phyloP scores from a whole-genome alignment of 2,888 invertebrate genomes.

The Amphipoea lucens region DNA sequence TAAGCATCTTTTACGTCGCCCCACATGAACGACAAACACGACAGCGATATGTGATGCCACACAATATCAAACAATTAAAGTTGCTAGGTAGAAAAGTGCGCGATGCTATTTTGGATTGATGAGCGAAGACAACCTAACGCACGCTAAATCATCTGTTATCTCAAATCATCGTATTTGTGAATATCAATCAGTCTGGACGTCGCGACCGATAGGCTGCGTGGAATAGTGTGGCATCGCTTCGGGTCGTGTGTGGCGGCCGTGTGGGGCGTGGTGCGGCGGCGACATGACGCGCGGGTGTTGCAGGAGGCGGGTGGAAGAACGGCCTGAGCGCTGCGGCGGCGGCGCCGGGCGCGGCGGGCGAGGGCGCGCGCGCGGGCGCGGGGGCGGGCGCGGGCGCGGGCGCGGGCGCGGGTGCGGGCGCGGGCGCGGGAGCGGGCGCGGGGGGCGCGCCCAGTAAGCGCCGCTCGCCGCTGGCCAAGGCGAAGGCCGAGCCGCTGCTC shows the following conservation, averaged over 20 bases:
- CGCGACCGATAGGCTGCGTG: background rate
- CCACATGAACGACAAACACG: constrained; percentile 6
- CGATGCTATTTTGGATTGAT: background rate
- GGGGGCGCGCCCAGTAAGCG: constrained; percentile 72
- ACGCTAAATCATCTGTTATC: too few species aligned
- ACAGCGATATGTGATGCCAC: constrained; percentile 1
- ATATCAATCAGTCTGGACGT: background rate
- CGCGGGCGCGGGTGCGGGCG: constrained; percentile 67
- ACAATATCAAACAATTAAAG: background rate
- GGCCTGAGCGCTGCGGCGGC: constrained; percentile 76
- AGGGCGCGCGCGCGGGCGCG: constrained; percentile 55
- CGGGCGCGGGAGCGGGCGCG: constrained; percentile 52
- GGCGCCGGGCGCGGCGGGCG: constrained; percentile 26
- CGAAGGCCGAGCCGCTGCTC: constrained; percentile 91
- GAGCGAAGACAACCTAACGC: too few species aligned
- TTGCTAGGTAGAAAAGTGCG: background rate
- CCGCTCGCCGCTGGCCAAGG: constrained; percentile 86
- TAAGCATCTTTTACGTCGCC: constrained; percentile 13
- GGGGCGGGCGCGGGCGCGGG: constrained; percentile 43
- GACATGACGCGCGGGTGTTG: constrained; percentile 46
- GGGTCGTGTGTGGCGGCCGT: background rate
- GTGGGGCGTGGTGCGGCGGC: background rate
- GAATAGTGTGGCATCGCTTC: background rate
- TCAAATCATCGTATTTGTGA: background rate
- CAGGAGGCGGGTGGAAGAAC: constrained; percentile 88